Base-by-base conservation (phyloP, 1,140 invertebrate species). In the Pissodes strobi region DNA sequence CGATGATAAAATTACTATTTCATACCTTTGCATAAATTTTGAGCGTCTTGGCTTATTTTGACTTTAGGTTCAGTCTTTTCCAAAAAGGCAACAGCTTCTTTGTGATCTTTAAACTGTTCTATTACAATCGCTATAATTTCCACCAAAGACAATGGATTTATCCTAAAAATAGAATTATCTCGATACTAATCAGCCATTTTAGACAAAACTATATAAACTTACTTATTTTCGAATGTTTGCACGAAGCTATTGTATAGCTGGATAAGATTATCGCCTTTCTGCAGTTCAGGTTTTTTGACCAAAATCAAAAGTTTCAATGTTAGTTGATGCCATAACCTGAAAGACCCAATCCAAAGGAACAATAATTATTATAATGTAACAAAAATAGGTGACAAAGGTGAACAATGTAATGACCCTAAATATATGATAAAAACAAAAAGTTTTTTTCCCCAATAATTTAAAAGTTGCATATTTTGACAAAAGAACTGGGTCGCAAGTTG, bases 211-310 rank as follows among this genome's bases (percentile, higher is more conserved):
- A 5, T 27, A 9, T 5, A 9, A 57, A 64, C 88, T 88, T 80
- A 97, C 94, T 95, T 97, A 79, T 90, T 97, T 81, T 98, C 95
- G 82, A 98, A 96, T 43, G 92, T 92, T 46, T 88, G 86, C 43
- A 98, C 83, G 75, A 98, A 97, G 74, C 94, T 94, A 70, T 89
- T 88, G 79, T 98, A 98, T 9, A 98, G 79, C 75, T 95, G 87
- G 58, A 93, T 84, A 0, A 97, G 80, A 66, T 90, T 87, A 71
- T 91, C 88, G 64, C 86, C 89, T 74, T 89, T 85, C 71, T 93
- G 88, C 45, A 96, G 80, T 0, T 86, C 79, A 9, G 91, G 87
- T 77, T 90, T 83, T 70, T 91, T 91, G 1, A 97, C 91, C 77
- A 98, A 91, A 46, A 84, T 82, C 23, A 88, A 82, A 23, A 98